phyloP scores from a whole-genome alignment of 2,797 vertebrate genomes.

The Pseudochaenichthys georgianus region DNA sequence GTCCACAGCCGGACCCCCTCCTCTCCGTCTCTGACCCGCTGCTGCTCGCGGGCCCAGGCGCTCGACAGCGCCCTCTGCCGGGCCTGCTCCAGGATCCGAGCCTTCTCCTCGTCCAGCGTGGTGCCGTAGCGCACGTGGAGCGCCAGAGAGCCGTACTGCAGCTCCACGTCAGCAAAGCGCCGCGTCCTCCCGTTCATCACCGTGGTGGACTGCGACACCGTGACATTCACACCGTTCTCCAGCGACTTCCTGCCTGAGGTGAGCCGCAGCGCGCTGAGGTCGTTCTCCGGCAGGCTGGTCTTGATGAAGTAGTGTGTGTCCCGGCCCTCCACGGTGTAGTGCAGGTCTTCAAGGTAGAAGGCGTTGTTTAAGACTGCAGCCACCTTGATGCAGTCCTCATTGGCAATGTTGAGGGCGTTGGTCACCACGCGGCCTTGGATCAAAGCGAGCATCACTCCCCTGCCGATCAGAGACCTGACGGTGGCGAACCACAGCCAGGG shows the following conservation, averaged over 20 bases:
- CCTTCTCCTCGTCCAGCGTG: constrained; percentile 96
- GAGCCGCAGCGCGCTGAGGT: constrained; percentile 93
- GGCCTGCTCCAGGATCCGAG: constrained; percentile 95
- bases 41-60: constrained; percentile 97
- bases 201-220: constrained; percentile 96
- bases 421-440: constrained; percentile 96
- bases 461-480: constrained; percentile 94
- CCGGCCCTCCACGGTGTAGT: constrained; percentile 95
- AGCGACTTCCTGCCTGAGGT: constrained; percentile 94
- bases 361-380: constrained; percentile 96
- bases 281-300: constrained; percentile 94
- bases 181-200: constrained; percentile 96
- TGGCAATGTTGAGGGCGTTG: constrained; percentile 96
- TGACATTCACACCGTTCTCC: constrained; percentile 97
- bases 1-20: constrained; percentile 97
- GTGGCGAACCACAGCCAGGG: constrained; percentile 98
- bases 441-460: constrained; percentile 97
- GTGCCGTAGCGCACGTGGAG: constrained; percentile 97
- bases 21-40: constrained; percentile 95
- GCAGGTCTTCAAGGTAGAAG: constrained; percentile 96
- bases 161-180: constrained; percentile 96
- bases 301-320: constrained; percentile 99
- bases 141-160: constrained; percentile 93
- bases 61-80: constrained; percentile 93
- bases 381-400: constrained; percentile 99